A percentile compares a stretch with the other conserved stretches of the same genome.
Evolutionary conservation across 2,797 vertebrate species (phyloP).

Genomic region (Gymnodraco acuticeps): DNA sequence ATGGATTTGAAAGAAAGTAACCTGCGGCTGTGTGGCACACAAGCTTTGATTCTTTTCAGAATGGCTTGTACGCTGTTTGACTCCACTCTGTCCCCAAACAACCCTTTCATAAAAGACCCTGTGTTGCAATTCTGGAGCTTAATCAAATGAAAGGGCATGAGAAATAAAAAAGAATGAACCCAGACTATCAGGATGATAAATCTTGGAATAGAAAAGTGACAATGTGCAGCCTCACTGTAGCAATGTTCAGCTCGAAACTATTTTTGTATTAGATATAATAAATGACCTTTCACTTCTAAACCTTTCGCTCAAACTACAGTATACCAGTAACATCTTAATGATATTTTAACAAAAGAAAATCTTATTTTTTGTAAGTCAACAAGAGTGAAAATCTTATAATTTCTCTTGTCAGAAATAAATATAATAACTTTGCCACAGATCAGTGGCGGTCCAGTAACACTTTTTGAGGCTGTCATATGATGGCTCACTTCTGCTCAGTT

Average conservation of each 20-base stretch:
- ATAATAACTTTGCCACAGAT: constrained; percentile 1
- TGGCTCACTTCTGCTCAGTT: constrained; percentile 34
- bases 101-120: constrained; percentile 10
- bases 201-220: neutral
- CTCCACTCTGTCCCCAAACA: constrained; percentile 50
- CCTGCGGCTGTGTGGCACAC: constrained; percentile 28
- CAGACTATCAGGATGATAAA: constrained; percentile 9
- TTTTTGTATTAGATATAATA: too few relatives aligned
- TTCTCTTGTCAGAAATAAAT: constrained; percentile 4
- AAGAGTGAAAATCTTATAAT: neutral
- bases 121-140: constrained; percentile 35
- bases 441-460: constrained; percentile 16
- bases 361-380: neutral
- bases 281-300: neutral
- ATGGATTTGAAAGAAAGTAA: constrained; percentile 41
- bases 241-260: too few relatives aligned
- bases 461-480: constrained; percentile 40
- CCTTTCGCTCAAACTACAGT: constrained; percentile 2
- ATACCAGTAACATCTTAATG: neutral
- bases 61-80: constrained; percentile 54
- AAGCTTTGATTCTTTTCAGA: constrained; percentile 58
- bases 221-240: neutral
- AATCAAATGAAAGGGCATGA: constrained; percentile 24
- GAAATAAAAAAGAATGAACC: constrained; percentile 24
- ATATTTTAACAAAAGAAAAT: constrained; percentile 7